Base-by-base conservation (phyloP, 2,113 vertebrate species). In the Tenebrosternarchus preto region DNA sequence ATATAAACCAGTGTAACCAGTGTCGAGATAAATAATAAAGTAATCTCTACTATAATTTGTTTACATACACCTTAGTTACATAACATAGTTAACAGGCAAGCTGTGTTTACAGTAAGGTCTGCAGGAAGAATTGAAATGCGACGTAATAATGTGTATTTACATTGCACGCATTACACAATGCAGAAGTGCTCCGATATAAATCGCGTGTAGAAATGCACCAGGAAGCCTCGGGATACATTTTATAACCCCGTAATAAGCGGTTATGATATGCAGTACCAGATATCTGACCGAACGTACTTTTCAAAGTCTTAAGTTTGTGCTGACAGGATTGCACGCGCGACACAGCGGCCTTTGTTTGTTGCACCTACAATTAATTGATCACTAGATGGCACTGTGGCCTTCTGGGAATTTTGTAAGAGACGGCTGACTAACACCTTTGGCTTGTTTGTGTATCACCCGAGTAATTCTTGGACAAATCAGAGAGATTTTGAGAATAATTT, bases 301-400 rank as follows among this genome's bases (percentile, higher is more conserved):
- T 43, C 39, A 43, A 43, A 8, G 8, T 8, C 25, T 2, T 2
- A 27, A 27, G 22, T 11, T 22, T 11, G 25, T 2, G 11, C 60
- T 29, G 25, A 60, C 6, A 60, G 24, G 57, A 7, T 29, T 29
- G 4, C 15, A 16, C 60, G 17, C 20, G 22, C 5, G 9, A 66
- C 2, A 17, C 0, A n/a, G n/a, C n/a, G n/a, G n/a, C n/a, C n/a
- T 0, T 20, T 4, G 53, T 59, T 16, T 69, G 17, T 56, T 63
- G 79, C 74, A 60, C 43, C 67, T 2, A 76, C 20, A 15, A 0
- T 1, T 2, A 55, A 12, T 1, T 0, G 15, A 33, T 50, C 85
- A 75, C 77, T 80, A 84, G 82, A 70, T 80, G 85, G 57, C 82
- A 68, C 31, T 82, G 55, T 80, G 63, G 39, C 46, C 19, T 73